Conservation (phyloP, 2,113 vertebrate species). For the Dromiciops gliroides region DNA sequence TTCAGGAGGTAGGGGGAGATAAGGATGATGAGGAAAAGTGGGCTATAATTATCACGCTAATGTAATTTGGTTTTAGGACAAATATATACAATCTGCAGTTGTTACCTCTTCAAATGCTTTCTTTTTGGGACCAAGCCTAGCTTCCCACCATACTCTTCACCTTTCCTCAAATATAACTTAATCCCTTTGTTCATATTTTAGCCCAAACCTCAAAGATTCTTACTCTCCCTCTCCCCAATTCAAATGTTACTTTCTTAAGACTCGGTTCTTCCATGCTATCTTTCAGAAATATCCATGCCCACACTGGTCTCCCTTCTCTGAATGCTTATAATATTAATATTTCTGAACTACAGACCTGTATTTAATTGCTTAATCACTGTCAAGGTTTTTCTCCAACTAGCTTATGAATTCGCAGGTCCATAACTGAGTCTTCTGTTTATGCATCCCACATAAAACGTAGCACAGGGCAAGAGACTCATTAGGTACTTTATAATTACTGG, state of each 20-base stretch:
- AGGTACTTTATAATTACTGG: neutral
- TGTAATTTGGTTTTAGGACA: neutral
- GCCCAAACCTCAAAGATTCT: neutral
- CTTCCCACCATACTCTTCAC: neutral
- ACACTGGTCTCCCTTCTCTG: neutral
- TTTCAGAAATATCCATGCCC: neutral
- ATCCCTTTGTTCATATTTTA: neutral
- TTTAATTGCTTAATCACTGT: neutral
- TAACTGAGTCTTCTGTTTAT: neutral
- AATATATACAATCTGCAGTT: neutral
- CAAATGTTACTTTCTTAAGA: neutral
- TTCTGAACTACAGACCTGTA: neutral
- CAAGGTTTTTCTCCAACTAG: neutral
- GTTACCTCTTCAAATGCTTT: neutral
- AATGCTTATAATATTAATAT: neutral
- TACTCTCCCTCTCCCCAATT: neutral
- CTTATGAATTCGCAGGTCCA: neutral
- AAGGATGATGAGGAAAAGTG: neutral
- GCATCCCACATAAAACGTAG: neutral
- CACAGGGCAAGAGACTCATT: neutral
- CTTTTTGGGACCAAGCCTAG: neutral
- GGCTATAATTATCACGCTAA: neutral
- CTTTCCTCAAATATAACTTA: neutral
- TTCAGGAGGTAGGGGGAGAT: neutral
- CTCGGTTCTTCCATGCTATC: neutral